phyloP scores from a whole-genome alignment of 2,888 invertebrate genomes.

The Tenthredo amoena region DNA sequence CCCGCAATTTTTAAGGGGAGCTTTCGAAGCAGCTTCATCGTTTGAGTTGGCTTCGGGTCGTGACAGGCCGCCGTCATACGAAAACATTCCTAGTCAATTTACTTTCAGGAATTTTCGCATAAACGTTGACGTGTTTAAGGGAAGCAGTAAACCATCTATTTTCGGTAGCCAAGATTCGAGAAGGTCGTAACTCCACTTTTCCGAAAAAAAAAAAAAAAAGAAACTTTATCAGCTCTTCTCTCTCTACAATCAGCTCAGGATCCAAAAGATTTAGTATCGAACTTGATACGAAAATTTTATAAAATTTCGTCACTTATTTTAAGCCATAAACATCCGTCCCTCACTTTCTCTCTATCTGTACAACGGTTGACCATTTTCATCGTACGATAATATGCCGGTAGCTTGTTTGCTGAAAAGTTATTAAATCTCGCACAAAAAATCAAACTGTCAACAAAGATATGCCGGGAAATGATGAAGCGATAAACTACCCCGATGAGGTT shows the following conservation, averaged over 20 bases:
- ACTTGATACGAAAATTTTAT: background rate
- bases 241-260: background rate
- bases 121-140: constrained; percentile 77
- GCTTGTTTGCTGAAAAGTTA: constrained; percentile 43
- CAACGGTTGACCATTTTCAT: background rate
- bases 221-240: background rate
- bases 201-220: background rate
- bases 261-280: background rate
- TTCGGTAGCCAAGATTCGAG: constrained; percentile 61
- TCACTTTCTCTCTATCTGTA: background rate
- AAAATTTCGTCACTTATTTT: background rate
- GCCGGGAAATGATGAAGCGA: constrained; percentile 56
- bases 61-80: constrained; percentile 70
- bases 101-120: constrained; percentile 75
- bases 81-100: constrained; percentile 77
- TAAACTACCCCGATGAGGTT: constrained; percentile 55
- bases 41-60: constrained; percentile 72
- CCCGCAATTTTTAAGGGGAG: constrained; percentile 65
- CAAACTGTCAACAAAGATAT: constrained; percentile 58
- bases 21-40: constrained; percentile 63
- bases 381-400: background rate
- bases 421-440: constrained; percentile 46
- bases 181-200: constrained; percentile 44
- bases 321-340: background rate
- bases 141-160: constrained; percentile 77